phyloP scores from a whole-genome alignment of 2,113 vertebrate genomes.

The Gopherus flavomarginatus region DNA sequence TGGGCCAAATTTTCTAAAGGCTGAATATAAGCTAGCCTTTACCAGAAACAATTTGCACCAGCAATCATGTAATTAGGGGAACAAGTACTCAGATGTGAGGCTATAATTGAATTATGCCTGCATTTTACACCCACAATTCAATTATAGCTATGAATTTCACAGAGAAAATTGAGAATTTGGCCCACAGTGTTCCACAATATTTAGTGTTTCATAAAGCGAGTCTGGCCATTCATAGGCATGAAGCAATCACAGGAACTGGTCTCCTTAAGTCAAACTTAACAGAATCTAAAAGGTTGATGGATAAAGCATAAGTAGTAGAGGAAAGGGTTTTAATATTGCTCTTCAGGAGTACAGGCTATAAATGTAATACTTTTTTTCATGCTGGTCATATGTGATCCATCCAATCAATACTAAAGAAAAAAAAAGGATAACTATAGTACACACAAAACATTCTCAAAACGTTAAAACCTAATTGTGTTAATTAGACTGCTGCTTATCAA shows the following conservation, averaged over 20 bases:
- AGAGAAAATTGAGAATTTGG: not conserved
- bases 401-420: not conserved
- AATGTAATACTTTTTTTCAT: not conserved
- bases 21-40: not conserved
- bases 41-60: not conserved
- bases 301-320: not conserved
- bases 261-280: not conserved
- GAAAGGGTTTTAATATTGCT: not conserved
- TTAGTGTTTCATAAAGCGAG: not conserved
- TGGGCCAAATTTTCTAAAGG: not conserved
- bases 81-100: not conserved
- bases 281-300: not conserved
- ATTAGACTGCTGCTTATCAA: not conserved
- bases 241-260: not conserved
- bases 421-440: not conserved
- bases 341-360: not conserved
- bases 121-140: not conserved
- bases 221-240: not conserved
- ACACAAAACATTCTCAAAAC: not conserved
- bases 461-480: not conserved
- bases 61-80: accelerated
- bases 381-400: not conserved
- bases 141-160: not conserved
- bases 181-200: not conserved
- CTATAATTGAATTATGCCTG: not conserved